These are phyloP conservation scores for Brachyhypopomus gauderio DNA, from an alignment of 2,113 vertebrate genomes.

Conservation along the genomic window DNA sequence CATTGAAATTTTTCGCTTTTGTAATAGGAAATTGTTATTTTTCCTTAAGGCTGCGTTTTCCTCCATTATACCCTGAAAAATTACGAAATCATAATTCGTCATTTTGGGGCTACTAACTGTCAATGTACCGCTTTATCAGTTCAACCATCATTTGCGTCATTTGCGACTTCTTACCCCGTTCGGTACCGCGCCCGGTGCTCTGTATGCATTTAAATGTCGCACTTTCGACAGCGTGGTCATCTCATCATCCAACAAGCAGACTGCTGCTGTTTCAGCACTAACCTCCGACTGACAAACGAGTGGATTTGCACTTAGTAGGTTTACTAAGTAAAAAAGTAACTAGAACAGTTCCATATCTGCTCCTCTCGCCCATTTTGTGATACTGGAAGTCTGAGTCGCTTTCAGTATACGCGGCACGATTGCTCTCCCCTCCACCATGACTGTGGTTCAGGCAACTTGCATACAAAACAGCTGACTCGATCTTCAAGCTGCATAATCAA, in stretches of 20 bases:
- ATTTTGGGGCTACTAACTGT: not conserved
- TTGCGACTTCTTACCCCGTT: not conserved
- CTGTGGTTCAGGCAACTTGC: slow-evolving; percentile 79
- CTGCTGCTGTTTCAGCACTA: slow-evolving; percentile 11
- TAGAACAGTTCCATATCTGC: slow-evolving; percentile 3
- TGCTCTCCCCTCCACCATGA: slow-evolving; percentile 74
- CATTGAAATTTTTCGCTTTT: too few relatives aligned
- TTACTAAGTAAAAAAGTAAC: slow-evolving; percentile 12
- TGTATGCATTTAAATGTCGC: not conserved
- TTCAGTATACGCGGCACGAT: slow-evolving; percentile 78
- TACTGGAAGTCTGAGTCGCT: slow-evolving; percentile 58
- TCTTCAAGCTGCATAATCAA: slow-evolving; percentile 85
- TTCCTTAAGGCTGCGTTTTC: not conserved
- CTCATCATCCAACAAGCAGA: not conserved
- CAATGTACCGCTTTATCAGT: not conserved
- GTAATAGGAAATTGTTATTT: too few relatives aligned
- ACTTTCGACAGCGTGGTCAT: not conserved
- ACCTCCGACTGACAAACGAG: not conserved
- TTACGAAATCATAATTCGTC: too few relatives aligned
- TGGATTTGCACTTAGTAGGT: slow-evolving; percentile 23
- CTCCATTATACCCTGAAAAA: not conserved
- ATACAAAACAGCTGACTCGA: slow-evolving; percentile 89
- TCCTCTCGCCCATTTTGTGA: slow-evolving; percentile 33
- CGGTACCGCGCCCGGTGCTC: not conserved
- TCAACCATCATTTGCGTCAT: not conserved